Percentiles rank a stretch among this genome's conserved stretches.
These are phyloP conservation scores for Albula glossodonta DNA, from an alignment of 2,113 vertebrate species.

Conservation along the genomic window DNA sequence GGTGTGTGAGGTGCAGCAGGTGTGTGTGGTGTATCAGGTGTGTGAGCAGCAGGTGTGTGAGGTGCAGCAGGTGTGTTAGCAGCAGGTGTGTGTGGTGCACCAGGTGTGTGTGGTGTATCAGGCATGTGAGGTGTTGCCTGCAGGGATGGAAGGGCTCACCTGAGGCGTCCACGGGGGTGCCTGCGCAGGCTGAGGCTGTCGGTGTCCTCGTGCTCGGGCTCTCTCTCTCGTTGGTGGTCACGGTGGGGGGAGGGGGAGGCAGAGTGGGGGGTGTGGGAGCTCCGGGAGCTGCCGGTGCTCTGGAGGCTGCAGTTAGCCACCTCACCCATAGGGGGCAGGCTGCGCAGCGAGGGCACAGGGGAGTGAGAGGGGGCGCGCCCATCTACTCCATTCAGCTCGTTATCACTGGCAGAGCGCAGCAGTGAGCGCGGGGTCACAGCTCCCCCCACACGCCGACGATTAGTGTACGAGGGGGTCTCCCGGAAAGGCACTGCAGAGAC, in stretches of 20 bases:
- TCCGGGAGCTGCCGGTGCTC: conserved; percentile 76
- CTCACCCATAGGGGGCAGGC: conserved; percentile 83
- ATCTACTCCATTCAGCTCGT: conserved; percentile 86
- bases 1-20: too few relatives aligned
- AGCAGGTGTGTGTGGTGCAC: too few relatives aligned
- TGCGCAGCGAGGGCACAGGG: conserved; percentile 87
- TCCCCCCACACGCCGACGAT: conserved; percentile 76
- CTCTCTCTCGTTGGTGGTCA: conserved; percentile 50
- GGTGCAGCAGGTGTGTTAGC: neutral
- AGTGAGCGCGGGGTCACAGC: conserved; percentile 82
- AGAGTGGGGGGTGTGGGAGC: conserved; percentile 83
- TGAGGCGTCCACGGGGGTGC: conserved; percentile 81
- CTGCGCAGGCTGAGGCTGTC: conserved; percentile 72
- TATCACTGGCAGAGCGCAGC: conserved; percentile 92
- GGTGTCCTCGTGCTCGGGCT: conserved; percentile 66
- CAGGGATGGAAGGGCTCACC: conserved; percentile 63
- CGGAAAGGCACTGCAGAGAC: conserved; percentile 86
- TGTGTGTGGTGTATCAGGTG: too few relatives aligned
- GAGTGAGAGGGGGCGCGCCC: conserved; percentile 75
- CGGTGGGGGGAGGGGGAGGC: conserved; percentile 88
- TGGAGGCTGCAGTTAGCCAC: conserved; percentile 78
- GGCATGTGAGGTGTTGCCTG: neutral
- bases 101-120: neutral
- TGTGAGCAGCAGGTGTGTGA: too few relatives aligned
- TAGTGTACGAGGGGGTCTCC: conserved; percentile 93